Conservation (phyloP, 2,888 invertebrate genomes). For the Odontocolon sp. region DNA sequence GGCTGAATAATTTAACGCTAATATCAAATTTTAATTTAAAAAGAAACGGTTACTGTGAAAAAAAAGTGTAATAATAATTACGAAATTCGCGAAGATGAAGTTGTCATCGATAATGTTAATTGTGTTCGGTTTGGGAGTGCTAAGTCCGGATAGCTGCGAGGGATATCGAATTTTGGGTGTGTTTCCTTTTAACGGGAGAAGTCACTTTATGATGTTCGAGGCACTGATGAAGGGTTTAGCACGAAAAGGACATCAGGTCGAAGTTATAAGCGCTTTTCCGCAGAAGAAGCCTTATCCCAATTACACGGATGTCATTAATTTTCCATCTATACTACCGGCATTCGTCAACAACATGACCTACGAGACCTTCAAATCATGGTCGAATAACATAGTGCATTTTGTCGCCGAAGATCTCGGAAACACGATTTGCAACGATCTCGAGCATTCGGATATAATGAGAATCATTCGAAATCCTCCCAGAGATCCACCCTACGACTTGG, state of each 20-base stretch:
- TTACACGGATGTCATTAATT: constrained; percentile 58
- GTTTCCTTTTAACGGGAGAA: constrained; percentile 80
- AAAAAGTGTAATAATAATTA: too few species aligned
- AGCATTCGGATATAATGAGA: constrained; percentile 59
- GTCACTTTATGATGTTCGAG: constrained; percentile 81
- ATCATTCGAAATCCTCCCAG: constrained; percentile 66
- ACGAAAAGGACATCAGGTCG: constrained; percentile 79
- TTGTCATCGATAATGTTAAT: not conserved
- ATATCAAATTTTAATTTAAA: too few species aligned
- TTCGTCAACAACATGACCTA: constrained; percentile 58
- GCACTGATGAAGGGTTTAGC: constrained; percentile 79
- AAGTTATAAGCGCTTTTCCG: constrained; percentile 66
- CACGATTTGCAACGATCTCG: constrained; percentile 63
- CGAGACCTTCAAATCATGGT: constrained; percentile 31
- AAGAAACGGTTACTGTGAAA: too few species aligned
- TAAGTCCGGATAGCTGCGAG: constrained; percentile 42
- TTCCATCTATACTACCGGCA: constrained; percentile 23
- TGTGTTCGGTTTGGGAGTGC: not conserved
- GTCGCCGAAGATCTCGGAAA: constrained; percentile 59
- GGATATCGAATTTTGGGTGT: constrained; percentile 73
- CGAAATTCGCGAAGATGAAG: constrained; percentile 10
- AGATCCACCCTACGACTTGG: constrained; percentile 68
- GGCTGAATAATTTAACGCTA: too few species aligned
- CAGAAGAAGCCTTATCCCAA: constrained; percentile 59
- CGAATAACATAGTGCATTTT: constrained; percentile 34